Evolutionary conservation across 92 coral and sea anemone species (phyloP).

Genomic region (Pocillopora meandrina): DNA sequence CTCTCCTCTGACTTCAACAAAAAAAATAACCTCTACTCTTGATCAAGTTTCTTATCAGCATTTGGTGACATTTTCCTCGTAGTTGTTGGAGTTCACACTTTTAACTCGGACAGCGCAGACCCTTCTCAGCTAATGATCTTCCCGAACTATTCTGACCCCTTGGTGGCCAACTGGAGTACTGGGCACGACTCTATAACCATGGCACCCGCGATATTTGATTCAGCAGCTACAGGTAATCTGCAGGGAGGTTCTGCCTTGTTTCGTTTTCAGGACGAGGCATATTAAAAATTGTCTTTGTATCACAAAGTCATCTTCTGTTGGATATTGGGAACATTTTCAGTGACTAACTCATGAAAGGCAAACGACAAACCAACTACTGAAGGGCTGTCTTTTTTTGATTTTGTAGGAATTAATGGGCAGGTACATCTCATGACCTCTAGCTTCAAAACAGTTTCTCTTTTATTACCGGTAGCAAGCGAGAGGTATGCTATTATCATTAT

Average conservation of each 20-base stretch:
- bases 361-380: no score
- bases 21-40: background rate
- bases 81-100: slow-evolving; percentile 68
- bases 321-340: no score
- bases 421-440: slow-evolving; percentile 59
- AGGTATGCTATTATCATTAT: slow-evolving; percentile 3
- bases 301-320: background rate
- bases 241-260: background rate
- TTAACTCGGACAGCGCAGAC: slow-evolving; percentile 57
- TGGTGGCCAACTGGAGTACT: slow-evolving; percentile 82
- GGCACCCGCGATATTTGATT: slow-evolving; percentile 65
- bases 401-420: slow-evolving; percentile 45
- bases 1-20: background rate
- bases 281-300: no score
- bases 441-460: slow-evolving; percentile 46
- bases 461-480: slow-evolving; percentile 5
- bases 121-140: slow-evolving; percentile 69
- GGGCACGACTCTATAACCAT: slow-evolving; percentile 67
- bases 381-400: background rate
- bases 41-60: background rate
- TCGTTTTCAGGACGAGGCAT: no score
- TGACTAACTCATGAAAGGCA: no score
- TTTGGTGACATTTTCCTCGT: background rate
- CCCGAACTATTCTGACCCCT: slow-evolving; percentile 86
- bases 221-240: slow-evolving; percentile 55